phyloP scores from a whole-genome alignment of 1,140 invertebrate species.

The Solenopsis invicta region DNA sequence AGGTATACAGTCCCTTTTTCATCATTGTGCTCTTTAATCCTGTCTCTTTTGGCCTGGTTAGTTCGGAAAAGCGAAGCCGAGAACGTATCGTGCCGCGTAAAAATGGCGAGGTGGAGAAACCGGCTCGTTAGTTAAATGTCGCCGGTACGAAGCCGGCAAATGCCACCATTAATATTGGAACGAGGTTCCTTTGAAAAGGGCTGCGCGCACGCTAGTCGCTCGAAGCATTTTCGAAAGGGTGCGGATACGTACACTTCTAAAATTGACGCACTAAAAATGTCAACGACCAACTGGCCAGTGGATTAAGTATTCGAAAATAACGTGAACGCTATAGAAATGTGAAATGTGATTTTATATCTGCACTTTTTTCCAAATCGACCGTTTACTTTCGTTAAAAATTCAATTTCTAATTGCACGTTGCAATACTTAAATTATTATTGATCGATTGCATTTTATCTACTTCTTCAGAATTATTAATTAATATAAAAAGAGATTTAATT shows the following conservation, averaged over 20 bases:
- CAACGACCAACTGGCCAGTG: slow-evolving; percentile 76
- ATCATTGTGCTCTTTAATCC: slow-evolving; percentile 31
- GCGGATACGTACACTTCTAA: slow-evolving; percentile 79
- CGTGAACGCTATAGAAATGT: neutral
- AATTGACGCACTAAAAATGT: slow-evolving; percentile 78
- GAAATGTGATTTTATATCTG: neutral
- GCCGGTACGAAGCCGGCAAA: slow-evolving; percentile 71
- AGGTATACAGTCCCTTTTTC: slow-evolving; percentile 45
- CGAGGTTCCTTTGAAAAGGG: slow-evolving; percentile 73
- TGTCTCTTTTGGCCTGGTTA: slow-evolving; percentile 26
- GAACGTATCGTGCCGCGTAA: slow-evolving; percentile 45
- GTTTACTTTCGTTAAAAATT: neutral
- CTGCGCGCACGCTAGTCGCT: slow-evolving; percentile 60
- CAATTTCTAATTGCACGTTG: neutral
- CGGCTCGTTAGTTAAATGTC: slow-evolving; percentile 76
- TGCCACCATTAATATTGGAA: slow-evolving; percentile 80
- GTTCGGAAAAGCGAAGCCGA: slow-evolving; percentile 22
- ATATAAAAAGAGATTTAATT: neutral
- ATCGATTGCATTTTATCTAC: slow-evolving; percentile 1
- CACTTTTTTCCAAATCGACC: neutral
- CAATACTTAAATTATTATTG: neutral
- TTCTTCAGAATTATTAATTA: neutral
- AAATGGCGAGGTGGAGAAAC: slow-evolving; percentile 58
- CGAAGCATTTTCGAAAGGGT: slow-evolving; percentile 71
- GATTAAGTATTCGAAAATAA: slow-evolving; percentile 57